phyloP scores from a whole-genome alignment of 1,140 invertebrate genomes.

The Brachionus angularis region DNA sequence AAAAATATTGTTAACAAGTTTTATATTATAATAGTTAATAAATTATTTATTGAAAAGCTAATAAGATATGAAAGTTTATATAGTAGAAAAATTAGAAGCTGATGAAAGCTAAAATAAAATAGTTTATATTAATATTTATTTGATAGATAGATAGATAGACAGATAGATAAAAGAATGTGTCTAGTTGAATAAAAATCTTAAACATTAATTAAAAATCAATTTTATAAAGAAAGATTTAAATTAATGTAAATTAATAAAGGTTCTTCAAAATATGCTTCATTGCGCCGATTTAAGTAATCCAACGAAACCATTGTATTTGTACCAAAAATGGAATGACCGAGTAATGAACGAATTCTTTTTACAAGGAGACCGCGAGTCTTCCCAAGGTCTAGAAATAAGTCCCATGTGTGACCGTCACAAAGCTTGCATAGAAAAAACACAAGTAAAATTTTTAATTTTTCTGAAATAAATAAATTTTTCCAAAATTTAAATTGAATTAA shows the following conservation, averaged over 20 bases:
- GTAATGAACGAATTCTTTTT: conserved; percentile 97
- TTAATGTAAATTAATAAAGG: no score
- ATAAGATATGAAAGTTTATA: no score
- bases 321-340: conserved; percentile 82
- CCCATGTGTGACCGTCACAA: conserved; percentile 95
- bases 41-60: no score
- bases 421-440: conserved; percentile 93
- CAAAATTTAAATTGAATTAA: background rate
- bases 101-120: no score
- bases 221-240: no score
- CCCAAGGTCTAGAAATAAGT: conserved; percentile 79
- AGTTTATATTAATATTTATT: no score
- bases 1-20: no score
- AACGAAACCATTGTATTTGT: conserved; percentile 90
- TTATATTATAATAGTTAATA: no score
- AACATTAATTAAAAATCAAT: no score
- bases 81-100: no score
- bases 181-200: background rate
- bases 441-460: conserved; percentile 61
- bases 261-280: conserved; percentile 97
- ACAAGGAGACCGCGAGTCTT: conserved; percentile 63
- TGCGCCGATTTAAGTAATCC: conserved; percentile 98
- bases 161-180: background rate
- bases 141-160: no score
- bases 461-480: background rate